Conservation (phyloP, 2,113 vertebrate genomes). For the Meles meles region DNA sequence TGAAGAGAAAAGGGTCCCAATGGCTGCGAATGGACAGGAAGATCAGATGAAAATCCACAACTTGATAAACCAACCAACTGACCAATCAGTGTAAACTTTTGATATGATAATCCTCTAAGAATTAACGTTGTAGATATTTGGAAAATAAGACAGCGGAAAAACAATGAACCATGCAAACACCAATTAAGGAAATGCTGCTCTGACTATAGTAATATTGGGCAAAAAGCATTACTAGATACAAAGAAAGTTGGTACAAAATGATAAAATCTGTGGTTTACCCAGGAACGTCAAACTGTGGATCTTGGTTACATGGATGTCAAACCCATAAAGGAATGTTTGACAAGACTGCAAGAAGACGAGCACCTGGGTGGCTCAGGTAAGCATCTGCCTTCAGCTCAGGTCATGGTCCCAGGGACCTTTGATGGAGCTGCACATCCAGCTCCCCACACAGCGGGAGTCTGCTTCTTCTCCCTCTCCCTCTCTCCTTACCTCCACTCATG, state of each 20-base stretch:
- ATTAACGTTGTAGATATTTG: neutral
- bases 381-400: too few species aligned
- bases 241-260: neutral
- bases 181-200: neutral
- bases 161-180: neutral
- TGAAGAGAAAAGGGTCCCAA: neutral
- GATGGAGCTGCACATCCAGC: too few species aligned
- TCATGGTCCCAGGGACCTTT: too few species aligned
- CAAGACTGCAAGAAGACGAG: too few species aligned
- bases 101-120: neutral
- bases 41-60: neutral
- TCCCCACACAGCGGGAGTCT: rapidly evolving
- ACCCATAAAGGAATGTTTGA: too few species aligned
- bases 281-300: neutral
- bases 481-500: too few species aligned
- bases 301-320: neutral
- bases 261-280: neutral
- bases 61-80: neutral
- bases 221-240: neutral
- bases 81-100: neutral
- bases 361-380: too few species aligned
- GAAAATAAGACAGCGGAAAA: neutral
- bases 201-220: neutral
- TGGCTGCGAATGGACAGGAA: neutral
- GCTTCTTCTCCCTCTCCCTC: too few species aligned